Conservation (phyloP, 2,113 vertebrate species). For the Lonchura striata region DNA sequence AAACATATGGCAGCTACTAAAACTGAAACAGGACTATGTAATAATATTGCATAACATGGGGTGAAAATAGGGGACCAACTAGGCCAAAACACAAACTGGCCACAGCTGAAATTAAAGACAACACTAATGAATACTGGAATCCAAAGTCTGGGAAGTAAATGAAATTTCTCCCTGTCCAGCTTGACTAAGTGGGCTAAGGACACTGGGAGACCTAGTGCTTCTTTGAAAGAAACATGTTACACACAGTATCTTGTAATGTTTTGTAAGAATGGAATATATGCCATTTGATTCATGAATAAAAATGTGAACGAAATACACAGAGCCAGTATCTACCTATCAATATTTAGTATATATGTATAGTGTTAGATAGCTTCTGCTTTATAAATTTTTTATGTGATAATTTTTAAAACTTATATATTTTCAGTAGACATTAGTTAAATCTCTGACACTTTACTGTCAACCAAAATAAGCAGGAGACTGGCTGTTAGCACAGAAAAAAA, state of each 20-base stretch:
- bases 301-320: not conserved
- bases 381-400: not conserved
- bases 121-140: not conserved
- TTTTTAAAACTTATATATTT: not conserved
- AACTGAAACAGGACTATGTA: not conserved
- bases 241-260: not conserved
- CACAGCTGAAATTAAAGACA: not conserved
- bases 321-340: not conserved
- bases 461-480: not conserved
- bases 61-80: not conserved
- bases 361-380: not conserved
- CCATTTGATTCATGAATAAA: not conserved
- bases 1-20: not conserved
- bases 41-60: not conserved
- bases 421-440: not conserved
- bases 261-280: not conserved
- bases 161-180: not conserved
- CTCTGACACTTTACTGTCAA: not conserved
- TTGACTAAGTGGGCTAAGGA: not conserved
- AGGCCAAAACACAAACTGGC: not conserved
- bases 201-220: not conserved
- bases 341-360: not conserved
- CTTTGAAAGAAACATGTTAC: not conserved
- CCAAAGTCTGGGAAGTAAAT: not conserved
- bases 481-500: not conserved